Evolutionary conservation across 2,888 invertebrate species (phyloP), one percentile per base, ranked within the genome.

Genomic region (Harpagoxenus sublaevis): DNA sequence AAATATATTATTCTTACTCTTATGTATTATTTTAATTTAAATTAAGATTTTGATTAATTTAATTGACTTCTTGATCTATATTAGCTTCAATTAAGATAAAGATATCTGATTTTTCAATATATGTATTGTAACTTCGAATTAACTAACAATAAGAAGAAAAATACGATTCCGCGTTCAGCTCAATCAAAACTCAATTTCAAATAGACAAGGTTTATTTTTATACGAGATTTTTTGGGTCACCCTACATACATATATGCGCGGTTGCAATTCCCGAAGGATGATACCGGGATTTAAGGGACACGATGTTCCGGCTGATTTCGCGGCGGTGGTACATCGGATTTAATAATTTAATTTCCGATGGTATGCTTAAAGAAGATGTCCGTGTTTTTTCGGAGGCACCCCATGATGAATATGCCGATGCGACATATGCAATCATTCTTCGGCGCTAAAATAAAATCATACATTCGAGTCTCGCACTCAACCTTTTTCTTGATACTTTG

Each of bases 301-400:
- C 5, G 75, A 74, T 77, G 75, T 90, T 88, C 84, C 83, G 83
- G 78, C 84, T 84, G 87, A 89, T 90, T 88, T 86, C 83, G 73
- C 87, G 84, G 83, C 83, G 77, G 81, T 85, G 83, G 83, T 84
- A 85, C 82, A 77, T 63, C 85, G 84, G 84, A 90, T 90, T 87
- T 90, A 90, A 87, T 79, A 60, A 79, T 79, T 79, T 51, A 71
- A 62, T 81, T 81, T 73, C 39, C 60, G 23, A 45, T 23, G 23
- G 4, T 35, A 42, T 12, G 9, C 31, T 35, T 23, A 73, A 73
- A 73, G n/a, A 73, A 60, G 12, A 42, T 53, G 6, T 51, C 18
- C 39, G 15, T 28, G 18, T 73, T 60, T 60, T 71, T 42, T n/a
- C 23, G 23, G 12, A 45, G 55, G 42, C 55, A 66, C 6, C 5